phyloP scores from a whole-genome alignment of 2,113 vertebrate genomes.

The Cephalophus harveyi region DNA sequence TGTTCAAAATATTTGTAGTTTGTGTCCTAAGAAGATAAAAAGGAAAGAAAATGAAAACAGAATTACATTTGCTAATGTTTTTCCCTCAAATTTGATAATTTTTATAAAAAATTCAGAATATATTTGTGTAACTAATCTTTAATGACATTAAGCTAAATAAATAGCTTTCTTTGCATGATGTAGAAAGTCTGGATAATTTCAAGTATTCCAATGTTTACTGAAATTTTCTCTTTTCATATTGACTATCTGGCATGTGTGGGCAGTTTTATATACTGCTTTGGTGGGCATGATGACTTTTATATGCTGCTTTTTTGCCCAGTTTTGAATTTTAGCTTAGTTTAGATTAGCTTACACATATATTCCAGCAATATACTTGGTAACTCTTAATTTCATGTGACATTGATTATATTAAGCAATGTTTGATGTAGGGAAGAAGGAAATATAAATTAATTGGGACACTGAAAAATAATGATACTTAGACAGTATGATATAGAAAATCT shows the following conservation, averaged over 20 bases:
- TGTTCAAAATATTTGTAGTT: neutral
- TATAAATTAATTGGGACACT: neutral
- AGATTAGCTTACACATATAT: neutral
- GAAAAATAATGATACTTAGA: neutral
- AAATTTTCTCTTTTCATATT: conserved; percentile 32
- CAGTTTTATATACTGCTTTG: neutral
- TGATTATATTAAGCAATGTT: neutral
- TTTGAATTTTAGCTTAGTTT: conserved; percentile 9
- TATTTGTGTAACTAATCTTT: neutral
- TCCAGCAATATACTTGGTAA: neutral
- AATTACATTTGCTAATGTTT: neutral
- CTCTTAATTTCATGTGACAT: neutral
- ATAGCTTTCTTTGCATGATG: neutral
- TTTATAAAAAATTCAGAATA: neutral
- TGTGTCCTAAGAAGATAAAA: neutral
- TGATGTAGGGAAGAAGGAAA: neutral
- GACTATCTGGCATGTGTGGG: neutral
- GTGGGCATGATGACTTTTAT: neutral
- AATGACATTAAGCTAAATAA: neutral
- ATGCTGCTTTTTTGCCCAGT: neutral
- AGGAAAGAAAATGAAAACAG: neutral
- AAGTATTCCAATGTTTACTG: neutral
- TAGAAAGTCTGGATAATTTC: neutral
- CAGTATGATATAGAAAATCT: neutral
- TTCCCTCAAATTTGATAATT: neutral